Evolutionary conservation across 2,113 vertebrate genomes (phyloP).

Genomic region (Tamias sibiricus): DNA sequence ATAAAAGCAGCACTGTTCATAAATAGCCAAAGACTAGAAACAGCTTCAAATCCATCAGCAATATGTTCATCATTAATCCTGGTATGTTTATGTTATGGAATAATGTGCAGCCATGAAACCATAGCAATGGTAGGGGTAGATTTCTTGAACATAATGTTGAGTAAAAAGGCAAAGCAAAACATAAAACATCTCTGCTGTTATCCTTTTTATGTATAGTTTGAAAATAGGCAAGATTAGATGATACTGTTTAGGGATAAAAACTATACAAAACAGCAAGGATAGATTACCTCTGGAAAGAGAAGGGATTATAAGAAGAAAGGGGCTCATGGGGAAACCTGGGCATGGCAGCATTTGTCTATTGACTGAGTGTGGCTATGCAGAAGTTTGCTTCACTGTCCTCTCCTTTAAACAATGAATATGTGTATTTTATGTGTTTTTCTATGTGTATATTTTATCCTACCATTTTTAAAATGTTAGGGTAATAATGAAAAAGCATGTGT

Average conservation of each 20-base stretch:
- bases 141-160: conserved; percentile 20
- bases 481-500: background rate
- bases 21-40: conserved; percentile 51
- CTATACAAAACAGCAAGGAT: background rate
- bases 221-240: background rate
- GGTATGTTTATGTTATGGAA: conserved; percentile 42
- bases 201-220: background rate
- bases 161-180: conserved; percentile 10
- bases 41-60: conserved; percentile 18
- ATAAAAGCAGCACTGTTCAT: background rate
- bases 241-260: background rate
- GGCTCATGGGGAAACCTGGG: background rate
- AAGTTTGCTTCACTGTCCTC: background rate
- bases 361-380: background rate
- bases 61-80: conserved; percentile 41
- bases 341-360: background rate
- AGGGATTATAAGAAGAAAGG: background rate
- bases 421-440: background rate
- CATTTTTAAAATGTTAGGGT: background rate
- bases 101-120: conserved; percentile 7
- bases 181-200: background rate
- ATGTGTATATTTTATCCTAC: background rate
- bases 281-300: background rate
- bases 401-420: background rate
- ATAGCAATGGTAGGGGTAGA: background rate